phyloP scores from a whole-genome alignment of 1,140 invertebrate genomes.

The Nephotettix cincticeps region DNA sequence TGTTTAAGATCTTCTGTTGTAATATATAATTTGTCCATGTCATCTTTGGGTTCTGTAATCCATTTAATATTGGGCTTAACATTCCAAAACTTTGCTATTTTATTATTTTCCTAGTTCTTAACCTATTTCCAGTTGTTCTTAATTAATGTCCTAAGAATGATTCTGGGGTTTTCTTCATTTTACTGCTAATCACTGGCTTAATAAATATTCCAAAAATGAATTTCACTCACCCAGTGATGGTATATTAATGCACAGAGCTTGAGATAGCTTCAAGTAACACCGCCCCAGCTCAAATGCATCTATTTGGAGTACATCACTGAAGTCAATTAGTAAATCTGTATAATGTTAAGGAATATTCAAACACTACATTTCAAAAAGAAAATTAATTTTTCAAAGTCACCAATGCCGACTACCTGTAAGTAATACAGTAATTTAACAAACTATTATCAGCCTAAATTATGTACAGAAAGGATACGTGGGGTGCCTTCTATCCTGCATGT shows the following conservation, averaged over 20 bases:
- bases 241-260: constrained; percentile 89
- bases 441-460: background rate
- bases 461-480: constrained; percentile 80
- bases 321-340: constrained; percentile 93
- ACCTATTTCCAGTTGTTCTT: no score
- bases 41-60: no score
- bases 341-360: constrained; percentile 31
- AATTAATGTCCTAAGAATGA: no score
- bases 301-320: constrained; percentile 94
- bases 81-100: no score
- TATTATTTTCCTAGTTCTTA: no score
- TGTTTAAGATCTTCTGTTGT: no score
- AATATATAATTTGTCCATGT: no score
- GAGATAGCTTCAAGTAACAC: constrained; percentile 86
- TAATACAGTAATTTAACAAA: background rate
- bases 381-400: background rate
- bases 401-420: no score
- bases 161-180: no score
- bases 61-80: no score
- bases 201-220: no score
- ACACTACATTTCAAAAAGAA: background rate
- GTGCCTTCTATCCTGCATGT: constrained; percentile 94
- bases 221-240: constrained; percentile 89
- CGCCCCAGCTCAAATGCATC: constrained; percentile 94
- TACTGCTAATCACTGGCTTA: no score